These are phyloP conservation scores for Calephelis perditalis DNA, from an alignment of 2,888 invertebrate species.

Conservation along the genomic window DNA sequence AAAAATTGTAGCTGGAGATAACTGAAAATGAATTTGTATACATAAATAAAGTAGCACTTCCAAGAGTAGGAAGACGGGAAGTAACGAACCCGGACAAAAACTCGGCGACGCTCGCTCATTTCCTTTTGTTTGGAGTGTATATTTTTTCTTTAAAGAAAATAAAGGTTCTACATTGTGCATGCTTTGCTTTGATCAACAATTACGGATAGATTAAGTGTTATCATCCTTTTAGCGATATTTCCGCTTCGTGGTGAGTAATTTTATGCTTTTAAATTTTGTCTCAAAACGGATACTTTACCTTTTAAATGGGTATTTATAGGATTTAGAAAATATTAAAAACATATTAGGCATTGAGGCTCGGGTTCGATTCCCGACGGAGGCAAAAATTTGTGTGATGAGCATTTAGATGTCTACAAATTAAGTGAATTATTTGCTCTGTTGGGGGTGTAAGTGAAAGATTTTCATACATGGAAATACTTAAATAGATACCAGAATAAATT, in stretches of 20 bases:
- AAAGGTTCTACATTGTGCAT: conserved; percentile 16
- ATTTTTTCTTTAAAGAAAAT: conserved; percentile 12
- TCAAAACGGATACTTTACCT: too few species aligned
- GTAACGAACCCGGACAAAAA: conserved; percentile 60
- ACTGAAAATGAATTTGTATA: conserved; percentile 17
- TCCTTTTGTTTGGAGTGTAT: conserved; percentile 37
- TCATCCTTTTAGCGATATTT: not conserved
- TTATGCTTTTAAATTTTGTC: too few species aligned
- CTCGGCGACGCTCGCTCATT: conserved; percentile 42
- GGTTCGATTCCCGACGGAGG: too few species aligned
- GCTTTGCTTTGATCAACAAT: not conserved
- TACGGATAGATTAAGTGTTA: not conserved
- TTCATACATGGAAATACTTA: too few species aligned
- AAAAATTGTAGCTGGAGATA: conserved; percentile 1
- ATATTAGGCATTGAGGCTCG: too few species aligned
- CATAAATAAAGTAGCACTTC: conserved; percentile 46
- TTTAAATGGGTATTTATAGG: too few species aligned
- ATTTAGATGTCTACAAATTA: too few species aligned
- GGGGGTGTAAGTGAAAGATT: too few species aligned
- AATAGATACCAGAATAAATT: too few species aligned
- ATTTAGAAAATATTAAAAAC: too few species aligned
- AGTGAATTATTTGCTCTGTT: too few species aligned
- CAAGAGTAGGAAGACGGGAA: conserved; percentile 35
- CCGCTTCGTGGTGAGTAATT: not conserved
- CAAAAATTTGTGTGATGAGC: too few species aligned